Evolutionary conservation across 2,113 vertebrate species (phyloP).

Genomic region (Lagopus muta): DNA sequence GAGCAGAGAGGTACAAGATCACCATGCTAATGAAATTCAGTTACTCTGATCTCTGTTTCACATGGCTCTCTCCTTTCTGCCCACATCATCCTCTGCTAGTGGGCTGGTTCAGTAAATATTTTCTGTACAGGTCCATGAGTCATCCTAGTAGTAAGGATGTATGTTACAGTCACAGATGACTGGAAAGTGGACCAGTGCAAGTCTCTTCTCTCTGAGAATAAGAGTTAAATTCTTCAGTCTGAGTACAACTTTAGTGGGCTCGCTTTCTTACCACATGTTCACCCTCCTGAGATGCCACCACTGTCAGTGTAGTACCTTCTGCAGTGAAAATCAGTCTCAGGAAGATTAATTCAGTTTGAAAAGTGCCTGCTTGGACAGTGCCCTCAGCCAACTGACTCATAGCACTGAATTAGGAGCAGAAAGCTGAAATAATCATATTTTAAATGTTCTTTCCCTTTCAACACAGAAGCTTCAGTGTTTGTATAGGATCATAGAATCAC

Average conservation of each 20-base stretch:
- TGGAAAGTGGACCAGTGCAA: slow-evolving; percentile 6
- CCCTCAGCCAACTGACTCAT: neutral
- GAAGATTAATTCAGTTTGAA: neutral
- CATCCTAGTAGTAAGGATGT: neutral
- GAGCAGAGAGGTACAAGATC: neutral
- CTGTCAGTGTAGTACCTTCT: neutral
- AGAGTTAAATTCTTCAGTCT: neutral
- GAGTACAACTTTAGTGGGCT: neutral
- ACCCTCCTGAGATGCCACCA: neutral
- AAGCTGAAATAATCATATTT: neutral
- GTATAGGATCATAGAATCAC: neutral
- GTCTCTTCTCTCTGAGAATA: neutral
- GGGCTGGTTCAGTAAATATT: slow-evolving; percentile 43
- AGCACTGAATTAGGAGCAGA: neutral
- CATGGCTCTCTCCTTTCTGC: slow-evolving; percentile 18
- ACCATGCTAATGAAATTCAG: slow-evolving; percentile 28
- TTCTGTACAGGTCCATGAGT: slow-evolving; percentile 31
- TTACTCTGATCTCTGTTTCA: slow-evolving; percentile 2
- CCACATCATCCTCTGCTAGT: slow-evolving; percentile 23
- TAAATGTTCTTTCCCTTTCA: neutral
- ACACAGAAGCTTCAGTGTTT: neutral
- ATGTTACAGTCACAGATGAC: slow-evolving; percentile 13
- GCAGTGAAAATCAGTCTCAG: neutral
- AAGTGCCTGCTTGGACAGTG: neutral
- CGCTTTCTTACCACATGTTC: neutral